Base-by-base conservation (phyloP, 1,140 invertebrate genomes). In the Mizuhopecten yessoensis region DNA sequence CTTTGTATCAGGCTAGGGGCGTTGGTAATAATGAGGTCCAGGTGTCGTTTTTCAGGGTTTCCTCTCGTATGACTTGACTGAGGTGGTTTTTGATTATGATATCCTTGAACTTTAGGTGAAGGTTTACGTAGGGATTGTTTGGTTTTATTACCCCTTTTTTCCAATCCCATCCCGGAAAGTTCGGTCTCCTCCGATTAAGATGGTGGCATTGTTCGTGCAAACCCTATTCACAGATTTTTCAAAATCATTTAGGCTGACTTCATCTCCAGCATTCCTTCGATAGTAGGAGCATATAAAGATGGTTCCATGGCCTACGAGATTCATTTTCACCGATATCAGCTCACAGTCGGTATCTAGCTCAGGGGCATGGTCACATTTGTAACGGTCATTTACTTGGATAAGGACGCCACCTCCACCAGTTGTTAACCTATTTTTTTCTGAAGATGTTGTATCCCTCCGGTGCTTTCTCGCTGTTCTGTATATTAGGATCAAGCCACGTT, bases 401-500 rank as follows among this genome's bases (percentile, higher is more conserved):
- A 91, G 86, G 0, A 91, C 92, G 33, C 90, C 92, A 33, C 87
- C 92, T 20, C 89, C 89, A 87, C 1, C 34, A 0, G n/a, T 86
- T 86, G n/a, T 86, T 86, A 23, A 36, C 33, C 34, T 92, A n/a
- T 88, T 93, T 91, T 33, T 93, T 93, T 34, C 92, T 36, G n/a
- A 57, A 93, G 17, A 93, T 34, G 88, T 90, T 91, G 45, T 86
- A 92, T 17, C 88, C 88, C 17, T 86, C 34, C 7, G 92, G 91
- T 49, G 91, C 91, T 33, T 93, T 88, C 88, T 94, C n/a, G 29
- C 39, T 91, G 34, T 92, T 87, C 2, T 86, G 87, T 20, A 93
- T 91, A 39, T 88, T 86, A 20, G 86, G 34, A 86, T 93, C 91
- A 87, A 91, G 34, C 88, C 91, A 93, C 15, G 92, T 93, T 90